Conservation (phyloP, 2,113 vertebrate genomes). For the Camelus bactrianus region DNA sequence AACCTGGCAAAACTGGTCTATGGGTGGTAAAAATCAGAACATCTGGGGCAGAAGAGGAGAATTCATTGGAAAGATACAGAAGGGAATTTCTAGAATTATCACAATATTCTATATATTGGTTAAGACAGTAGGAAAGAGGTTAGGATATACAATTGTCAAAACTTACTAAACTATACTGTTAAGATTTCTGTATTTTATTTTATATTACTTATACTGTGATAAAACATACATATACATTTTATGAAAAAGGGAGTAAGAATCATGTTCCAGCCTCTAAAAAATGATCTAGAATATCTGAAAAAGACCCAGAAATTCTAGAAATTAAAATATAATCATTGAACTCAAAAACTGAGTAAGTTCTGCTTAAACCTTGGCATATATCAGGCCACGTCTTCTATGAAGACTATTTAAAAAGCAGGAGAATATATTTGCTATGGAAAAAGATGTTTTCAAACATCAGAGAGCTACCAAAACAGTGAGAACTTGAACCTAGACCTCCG, state of each 20-base stretch:
- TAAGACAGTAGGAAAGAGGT: not conserved
- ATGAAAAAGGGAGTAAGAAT: not conserved
- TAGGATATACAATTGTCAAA: not conserved
- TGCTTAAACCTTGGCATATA: not conserved
- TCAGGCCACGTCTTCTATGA: not conserved
- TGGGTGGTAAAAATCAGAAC: not conserved
- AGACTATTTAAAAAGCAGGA: constrained; percentile 5
- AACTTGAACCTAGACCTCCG: not conserved
- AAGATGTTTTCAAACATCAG: not conserved
- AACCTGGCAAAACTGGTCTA: not conserved
- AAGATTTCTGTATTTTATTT: not conserved
- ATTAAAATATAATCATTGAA: not conserved
- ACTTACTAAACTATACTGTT: not conserved
- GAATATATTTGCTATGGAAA: not conserved
- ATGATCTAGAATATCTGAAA: not conserved
- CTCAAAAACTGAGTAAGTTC: not conserved
- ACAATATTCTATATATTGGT: not conserved
- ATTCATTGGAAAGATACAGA: not conserved
- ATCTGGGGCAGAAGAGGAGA: not conserved
- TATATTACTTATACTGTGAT: not conserved
- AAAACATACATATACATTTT: not conserved
- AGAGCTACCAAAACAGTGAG: not conserved
- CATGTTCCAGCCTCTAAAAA: not conserved
- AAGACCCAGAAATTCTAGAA: not conserved
- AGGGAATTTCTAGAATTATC: not conserved